Evolutionary conservation across 2,113 vertebrate species (phyloP), one percentile per base, ranked within the genome.

Genomic region (Carettochelys insculpta): DNA sequence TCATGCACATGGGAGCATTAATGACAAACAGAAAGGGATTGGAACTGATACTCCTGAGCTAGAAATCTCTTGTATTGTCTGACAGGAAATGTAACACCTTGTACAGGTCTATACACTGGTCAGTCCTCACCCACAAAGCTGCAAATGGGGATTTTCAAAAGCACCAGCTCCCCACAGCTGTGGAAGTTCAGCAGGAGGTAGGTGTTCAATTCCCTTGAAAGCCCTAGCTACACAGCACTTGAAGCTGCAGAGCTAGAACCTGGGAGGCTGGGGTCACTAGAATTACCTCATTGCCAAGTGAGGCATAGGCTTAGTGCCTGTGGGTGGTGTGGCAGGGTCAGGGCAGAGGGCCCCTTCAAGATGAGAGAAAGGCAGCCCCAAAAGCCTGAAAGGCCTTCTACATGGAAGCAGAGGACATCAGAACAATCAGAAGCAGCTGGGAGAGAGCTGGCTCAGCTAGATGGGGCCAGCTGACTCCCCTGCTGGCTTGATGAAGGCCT

Each of bases 81-180:
- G 48, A 43, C n/a, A 71, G 38, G 65, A 41, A 38, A 41, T 71
- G 34, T 20, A 41, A 41, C 65, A 71, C 19, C 17, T 71, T 10
- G n/a, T 22, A 22, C 10, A 11, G 31, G 34, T 61, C 58, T 29
- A 61, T 14, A 34, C 31, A 29, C 58, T 7, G 19, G 11, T 22
- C n/a, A 38, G 22, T 51, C 1, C 0, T 41, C 0, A 0, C 65
- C 77, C 52, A 43, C 2, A 47, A 43, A 85, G 10, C 54, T 80
- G 53, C 4, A 10, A 83, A 25, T 25, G 22, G 71, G 6, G 2
- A 25, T 8, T 77, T 90, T 47, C 47, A 11, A 27, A 53, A 79
- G 50, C 25, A 56, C 25, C 54, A 29, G 56, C 13, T 61, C 29
- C 29, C 56, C 56, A 34, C 31, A 61, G 56, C 29, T 14, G 16